phyloP scores from a whole-genome alignment of 2,888 invertebrate species.

The Calameuta idolon region DNA sequence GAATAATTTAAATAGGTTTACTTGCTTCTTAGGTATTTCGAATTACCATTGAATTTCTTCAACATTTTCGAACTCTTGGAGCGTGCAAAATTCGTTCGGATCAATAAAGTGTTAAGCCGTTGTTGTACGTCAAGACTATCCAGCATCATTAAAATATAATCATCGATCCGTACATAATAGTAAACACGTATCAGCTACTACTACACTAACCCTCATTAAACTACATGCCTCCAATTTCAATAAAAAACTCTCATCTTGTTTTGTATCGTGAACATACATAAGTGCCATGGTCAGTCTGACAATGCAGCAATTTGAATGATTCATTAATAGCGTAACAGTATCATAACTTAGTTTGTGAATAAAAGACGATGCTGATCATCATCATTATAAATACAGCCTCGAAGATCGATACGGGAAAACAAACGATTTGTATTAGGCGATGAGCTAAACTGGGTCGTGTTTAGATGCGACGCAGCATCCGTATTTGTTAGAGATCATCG shows the following conservation, averaged over 20 bases:
- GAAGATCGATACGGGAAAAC: not conserved
- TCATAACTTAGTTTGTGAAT: not conserved
- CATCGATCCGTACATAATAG: not conserved
- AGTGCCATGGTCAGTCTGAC: too few relatives aligned
- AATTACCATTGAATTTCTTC: not conserved
- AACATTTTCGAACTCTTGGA: not conserved
- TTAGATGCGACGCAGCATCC: not conserved
- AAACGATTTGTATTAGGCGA: not conserved
- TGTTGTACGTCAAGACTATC: not conserved
- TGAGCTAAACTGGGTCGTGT: not conserved
- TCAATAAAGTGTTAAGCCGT: not conserved
- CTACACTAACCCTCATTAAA: not conserved
- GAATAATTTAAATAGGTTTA: not conserved
- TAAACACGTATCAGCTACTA: not conserved
- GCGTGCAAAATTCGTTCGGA: not conserved
- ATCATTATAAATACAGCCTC: not conserved
- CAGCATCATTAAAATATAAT: not conserved
- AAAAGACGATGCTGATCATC: not conserved
- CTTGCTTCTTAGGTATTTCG: not conserved
- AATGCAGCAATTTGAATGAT: not conserved
- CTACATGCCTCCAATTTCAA: not conserved
- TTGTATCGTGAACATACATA: not conserved
- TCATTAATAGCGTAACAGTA: not conserved
- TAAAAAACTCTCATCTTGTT: not conserved
- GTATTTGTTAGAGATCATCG: not conserved